Evolutionary conservation across 1,140 invertebrate genomes (phyloP).

Genomic region (Delia radicum): DNA sequence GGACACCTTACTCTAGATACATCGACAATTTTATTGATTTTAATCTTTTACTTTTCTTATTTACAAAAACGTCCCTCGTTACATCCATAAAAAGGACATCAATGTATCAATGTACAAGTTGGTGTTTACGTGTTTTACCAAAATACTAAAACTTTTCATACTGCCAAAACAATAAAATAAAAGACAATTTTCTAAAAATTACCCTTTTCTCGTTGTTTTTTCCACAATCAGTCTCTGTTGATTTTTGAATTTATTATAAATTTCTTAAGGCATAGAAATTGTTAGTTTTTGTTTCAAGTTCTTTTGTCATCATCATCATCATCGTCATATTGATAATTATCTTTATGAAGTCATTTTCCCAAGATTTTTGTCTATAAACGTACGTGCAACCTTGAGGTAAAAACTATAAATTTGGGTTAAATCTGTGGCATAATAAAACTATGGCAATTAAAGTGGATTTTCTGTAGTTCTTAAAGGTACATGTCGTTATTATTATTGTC

Average conservation of each 20-base stretch:
- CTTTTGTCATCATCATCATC: constrained; percentile 15
- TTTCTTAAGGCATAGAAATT: not conserved
- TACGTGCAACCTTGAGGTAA: not conserved
- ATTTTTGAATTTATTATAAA: not conserved
- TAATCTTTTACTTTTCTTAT: no score
- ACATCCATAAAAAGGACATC: not conserved
- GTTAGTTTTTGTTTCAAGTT: not conserved
- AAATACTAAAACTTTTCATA: not conserved
- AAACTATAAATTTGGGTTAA: constrained; percentile 8
- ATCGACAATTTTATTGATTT: no score
- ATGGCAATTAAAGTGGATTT: constrained; percentile 5
- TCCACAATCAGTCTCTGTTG: not conserved
- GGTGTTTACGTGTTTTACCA: not conserved
- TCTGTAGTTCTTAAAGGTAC: not conserved
- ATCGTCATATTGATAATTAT: constrained; percentile 13
- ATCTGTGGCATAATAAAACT: not conserved
- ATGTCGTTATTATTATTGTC: not conserved
- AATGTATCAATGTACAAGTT: not conserved
- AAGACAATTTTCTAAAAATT: not conserved
- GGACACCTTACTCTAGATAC: no score
- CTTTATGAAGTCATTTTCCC: constrained; percentile 20
- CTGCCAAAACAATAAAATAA: not conserved
- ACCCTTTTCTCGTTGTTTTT: not conserved
- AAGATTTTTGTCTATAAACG: not conserved
- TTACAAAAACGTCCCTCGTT: not conserved